Conservation (phyloP, 2,797 vertebrate genomes). For the Enoplosus armatus region DNA sequence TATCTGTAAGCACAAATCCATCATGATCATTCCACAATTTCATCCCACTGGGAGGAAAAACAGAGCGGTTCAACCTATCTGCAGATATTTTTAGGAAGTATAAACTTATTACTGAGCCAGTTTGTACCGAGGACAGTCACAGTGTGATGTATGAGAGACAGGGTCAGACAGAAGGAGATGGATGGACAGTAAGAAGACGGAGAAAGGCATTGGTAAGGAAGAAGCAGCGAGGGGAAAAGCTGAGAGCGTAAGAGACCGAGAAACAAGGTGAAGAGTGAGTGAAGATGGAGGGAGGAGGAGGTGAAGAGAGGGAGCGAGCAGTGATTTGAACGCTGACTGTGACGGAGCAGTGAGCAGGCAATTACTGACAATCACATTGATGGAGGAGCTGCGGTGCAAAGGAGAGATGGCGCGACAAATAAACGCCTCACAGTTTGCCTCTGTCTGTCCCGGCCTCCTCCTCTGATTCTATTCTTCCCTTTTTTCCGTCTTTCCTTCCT, state of each 20-base stretch:
- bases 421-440: conserved; percentile 63
- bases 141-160: conserved; percentile 38
- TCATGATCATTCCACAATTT: conserved; percentile 15
- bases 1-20: conserved; percentile 19
- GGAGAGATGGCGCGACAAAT: conserved; percentile 62
- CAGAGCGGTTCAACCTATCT: conserved; percentile 10
- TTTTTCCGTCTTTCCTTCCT: not conserved
- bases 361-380: conserved; percentile 75
- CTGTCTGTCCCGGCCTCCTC: conserved; percentile 37
- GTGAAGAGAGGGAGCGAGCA: conserved; percentile 23
- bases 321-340: conserved; percentile 54
- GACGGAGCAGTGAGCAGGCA: conserved; percentile 63
- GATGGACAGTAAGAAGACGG: conserved; percentile 13
- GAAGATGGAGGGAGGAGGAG: conserved; percentile 19
- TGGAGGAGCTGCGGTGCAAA: conserved; percentile 62
- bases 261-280: conserved; percentile 18
- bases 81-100: conserved; percentile 17
- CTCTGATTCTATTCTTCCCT: conserved; percentile 3
- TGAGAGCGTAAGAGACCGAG: conserved; percentile 4
- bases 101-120: conserved; percentile 41
- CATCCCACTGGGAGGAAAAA: not conserved
- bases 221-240: not conserved
- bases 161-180: conserved; percentile 14
- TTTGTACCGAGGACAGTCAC: conserved; percentile 31
- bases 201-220: conserved; percentile 16